These are phyloP conservation scores for Acanthornis magna DNA, from an alignment of 2,797 vertebrate genomes.

Conservation along the genomic window DNA sequence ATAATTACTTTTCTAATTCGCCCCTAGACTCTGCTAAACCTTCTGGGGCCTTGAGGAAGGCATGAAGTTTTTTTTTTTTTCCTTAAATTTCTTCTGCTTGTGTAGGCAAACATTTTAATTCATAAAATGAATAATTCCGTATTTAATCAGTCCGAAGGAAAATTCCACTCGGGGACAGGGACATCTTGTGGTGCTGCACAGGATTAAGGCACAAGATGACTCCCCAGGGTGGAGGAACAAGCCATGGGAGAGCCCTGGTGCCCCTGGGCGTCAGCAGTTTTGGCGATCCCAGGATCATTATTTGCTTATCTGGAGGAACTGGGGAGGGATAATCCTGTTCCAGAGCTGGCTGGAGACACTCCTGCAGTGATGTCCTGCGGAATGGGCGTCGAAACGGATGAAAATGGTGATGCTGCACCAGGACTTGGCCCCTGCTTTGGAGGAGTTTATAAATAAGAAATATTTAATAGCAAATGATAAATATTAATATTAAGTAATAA, in stretches of 20 bases:
- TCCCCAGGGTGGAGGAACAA: accelerated
- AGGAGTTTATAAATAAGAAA: background rate
- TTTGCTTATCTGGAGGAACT: background rate
- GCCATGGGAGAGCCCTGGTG: background rate
- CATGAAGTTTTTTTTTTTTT: background rate
- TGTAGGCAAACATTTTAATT: slow-evolving; percentile 16
- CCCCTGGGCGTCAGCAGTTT: background rate
- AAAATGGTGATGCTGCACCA: background rate
- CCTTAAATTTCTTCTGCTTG: background rate
- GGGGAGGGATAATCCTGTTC: background rate
- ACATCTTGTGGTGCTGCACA: background rate
- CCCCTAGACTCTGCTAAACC: slow-evolving; percentile 15
- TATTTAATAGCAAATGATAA: background rate
- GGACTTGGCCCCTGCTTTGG: background rate
- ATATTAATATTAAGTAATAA: background rate
- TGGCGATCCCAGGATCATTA: background rate
- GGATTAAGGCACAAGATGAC: background rate
- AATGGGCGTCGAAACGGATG: accelerated
- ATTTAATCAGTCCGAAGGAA: slow-evolving; percentile 2
- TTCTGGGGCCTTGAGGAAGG: background rate
- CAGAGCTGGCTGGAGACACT: background rate
- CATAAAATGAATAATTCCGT: background rate
- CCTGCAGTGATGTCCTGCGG: background rate
- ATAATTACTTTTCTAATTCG: slow-evolving; percentile 34
- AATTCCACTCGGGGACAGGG: background rate